Percentiles rank a stretch among this genome's conserved stretches.
phyloP scores from a whole-genome alignment of 2,797 vertebrate species.

The Apodemus agrarius region DNA sequence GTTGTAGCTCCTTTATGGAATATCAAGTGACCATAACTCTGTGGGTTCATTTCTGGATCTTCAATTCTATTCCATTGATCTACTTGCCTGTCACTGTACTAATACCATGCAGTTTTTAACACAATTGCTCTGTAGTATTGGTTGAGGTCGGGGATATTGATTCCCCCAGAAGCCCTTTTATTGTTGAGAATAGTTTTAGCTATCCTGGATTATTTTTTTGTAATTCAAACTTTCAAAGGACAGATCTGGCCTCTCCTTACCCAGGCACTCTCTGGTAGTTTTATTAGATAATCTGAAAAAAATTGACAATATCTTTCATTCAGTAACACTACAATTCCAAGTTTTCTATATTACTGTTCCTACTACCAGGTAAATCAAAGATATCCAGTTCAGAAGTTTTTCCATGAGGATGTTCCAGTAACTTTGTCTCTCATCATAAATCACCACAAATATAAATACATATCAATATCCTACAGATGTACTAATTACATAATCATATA shows the following conservation, averaged over 20 bases:
- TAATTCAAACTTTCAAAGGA: neutral
- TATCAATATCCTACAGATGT: neutral
- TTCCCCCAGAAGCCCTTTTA: too few relatives aligned
- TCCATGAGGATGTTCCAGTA: neutral
- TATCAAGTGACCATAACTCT: too few relatives aligned
- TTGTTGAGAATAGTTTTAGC: too few relatives aligned
- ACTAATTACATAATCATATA: neutral
- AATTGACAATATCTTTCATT: neutral
- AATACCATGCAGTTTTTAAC: too few relatives aligned
- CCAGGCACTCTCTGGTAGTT: neutral
- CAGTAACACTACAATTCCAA: neutral
- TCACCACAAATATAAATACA: slow-evolving; percentile 8
- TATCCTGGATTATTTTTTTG: too few relatives aligned
- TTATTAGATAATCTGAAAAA: neutral
- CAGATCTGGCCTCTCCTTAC: neutral
- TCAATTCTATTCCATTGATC: too few relatives aligned
- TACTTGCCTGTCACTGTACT: too few relatives aligned
- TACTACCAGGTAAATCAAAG: slow-evolving; percentile 43
- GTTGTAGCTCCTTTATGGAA: too few relatives aligned
- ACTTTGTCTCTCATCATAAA: neutral
- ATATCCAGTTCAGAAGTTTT: neutral
- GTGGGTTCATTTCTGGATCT: too few relatives aligned
- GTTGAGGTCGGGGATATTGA: too few relatives aligned
- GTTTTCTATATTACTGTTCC: neutral
- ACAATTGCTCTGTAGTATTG: too few relatives aligned